Percentiles rank a stretch among this genome's conserved stretches.
These are phyloP conservation scores for Caenorhabditis zanzibari DNA, from an alignment of 2,888 invertebrate genomes.

Conservation along the genomic window DNA sequence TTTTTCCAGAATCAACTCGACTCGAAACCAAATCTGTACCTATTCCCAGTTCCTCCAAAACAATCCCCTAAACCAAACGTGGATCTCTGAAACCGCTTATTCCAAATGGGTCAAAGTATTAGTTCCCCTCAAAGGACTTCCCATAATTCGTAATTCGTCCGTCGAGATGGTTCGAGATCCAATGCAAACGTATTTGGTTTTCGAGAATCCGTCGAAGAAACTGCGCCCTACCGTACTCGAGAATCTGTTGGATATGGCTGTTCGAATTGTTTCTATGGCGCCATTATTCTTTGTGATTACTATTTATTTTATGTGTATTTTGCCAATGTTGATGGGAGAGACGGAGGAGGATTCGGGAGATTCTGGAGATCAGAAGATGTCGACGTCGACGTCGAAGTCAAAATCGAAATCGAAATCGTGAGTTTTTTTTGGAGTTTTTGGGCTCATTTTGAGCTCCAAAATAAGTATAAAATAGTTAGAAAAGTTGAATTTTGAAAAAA, in stretches of 20 bases:
- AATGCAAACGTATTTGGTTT: constrained; percentile 42
- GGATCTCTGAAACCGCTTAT: not conserved
- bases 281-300: constrained; percentile 15
- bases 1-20: not conserved
- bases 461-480: too few species aligned
- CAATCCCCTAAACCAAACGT: not conserved
- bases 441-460: too few species aligned
- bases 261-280: not conserved
- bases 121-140: not conserved
- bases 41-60: not conserved
- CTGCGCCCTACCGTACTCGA: constrained; percentile 32
- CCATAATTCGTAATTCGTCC: not conserved
- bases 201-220: constrained; percentile 44
- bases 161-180: not conserved
- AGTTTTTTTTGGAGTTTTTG: not conserved
- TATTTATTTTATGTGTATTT: constrained; percentile 33
- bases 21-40: too few species aligned
- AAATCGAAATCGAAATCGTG: not conserved
- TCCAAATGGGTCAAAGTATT: constrained; percentile 4
- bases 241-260: constrained; percentile 24
- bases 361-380: too few species aligned
- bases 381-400: not conserved
- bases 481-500: too few species aligned
- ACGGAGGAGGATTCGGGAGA: not conserved
- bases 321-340: constrained; percentile 25